Evolutionary conservation across 2,888 invertebrate genomes (phyloP), one percentile per base, ranked within the genome.

Genomic region (Nymphalis urticae): DNA sequence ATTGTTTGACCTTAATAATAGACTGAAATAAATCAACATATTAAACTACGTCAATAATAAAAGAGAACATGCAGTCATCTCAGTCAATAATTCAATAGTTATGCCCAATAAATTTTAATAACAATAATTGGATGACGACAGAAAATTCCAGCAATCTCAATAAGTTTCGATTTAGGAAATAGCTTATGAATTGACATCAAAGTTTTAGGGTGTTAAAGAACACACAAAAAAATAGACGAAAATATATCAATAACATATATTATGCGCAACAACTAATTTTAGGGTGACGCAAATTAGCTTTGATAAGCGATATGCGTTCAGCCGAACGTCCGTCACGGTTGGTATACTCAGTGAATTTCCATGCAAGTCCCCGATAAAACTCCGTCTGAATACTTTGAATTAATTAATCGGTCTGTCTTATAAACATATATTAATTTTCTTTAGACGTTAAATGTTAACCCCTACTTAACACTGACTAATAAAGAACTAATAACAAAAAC

Each of bases 391-490:
- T 81, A 79, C 42, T 77, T 78, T 76, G 73, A 60, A 27, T 80
- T 82, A 82, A 86, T 84, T 85, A 85, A 87, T 85, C 79, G 82
- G 74, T 79, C 74, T 79, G 77, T 76, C 81, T 79, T 83, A 89
- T 88, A 85, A 88, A 86, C 89, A 79, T 90, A 90, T 86, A 86
- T 90, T 86, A 83, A 89, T 89, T 87, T 81, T 78, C 77, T 78
- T 80, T 80, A 82, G 82, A 82, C 83, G 79, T 77, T 79, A 85
- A 83, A 82, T 80, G 83, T 84, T 83, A 84, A 82, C 79, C 80
- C 79, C 80, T 82, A 70, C 78, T 85, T 84, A 85, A 84, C 77
- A 80, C 80, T 83, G 81, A 84, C 80, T 80, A 84, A 86, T 79
- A 85, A 82, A 76, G 78, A 84, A 82, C 80, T 78, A 68, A 83